These are phyloP conservation scores for Athene noctua DNA, from an alignment of 2,113 vertebrate genomes.

Conservation along the genomic window DNA sequence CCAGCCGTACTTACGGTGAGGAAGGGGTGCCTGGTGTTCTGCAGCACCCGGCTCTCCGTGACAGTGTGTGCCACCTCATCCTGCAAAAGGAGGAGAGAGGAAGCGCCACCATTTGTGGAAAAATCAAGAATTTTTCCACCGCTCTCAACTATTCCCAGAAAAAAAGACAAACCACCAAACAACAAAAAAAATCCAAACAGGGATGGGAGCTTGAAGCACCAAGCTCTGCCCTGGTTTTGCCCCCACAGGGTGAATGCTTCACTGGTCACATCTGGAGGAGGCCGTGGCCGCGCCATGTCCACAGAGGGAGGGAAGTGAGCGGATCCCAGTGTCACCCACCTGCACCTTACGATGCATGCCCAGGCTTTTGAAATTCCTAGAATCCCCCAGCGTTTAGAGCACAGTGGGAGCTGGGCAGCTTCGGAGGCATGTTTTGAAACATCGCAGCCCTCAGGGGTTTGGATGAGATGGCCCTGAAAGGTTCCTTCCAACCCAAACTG, in stretches of 20 bases:
- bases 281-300: rapidly evolving
- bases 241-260: rapidly evolving
- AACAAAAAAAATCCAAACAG: background rate
- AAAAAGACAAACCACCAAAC: background rate
- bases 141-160: background rate
- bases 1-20: conserved; percentile 78
- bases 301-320: background rate
- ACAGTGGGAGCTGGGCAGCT: no score
- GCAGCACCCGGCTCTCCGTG: conserved; percentile 93
- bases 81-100: conserved; percentile 46
- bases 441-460: background rate
- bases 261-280: rapidly evolving
- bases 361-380: background rate
- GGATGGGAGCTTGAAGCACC: background rate
- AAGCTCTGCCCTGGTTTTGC: background rate
- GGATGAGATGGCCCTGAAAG: background rate
- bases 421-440: rapidly evolving
- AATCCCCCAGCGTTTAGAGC: no score
- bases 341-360: rapidly evolving
- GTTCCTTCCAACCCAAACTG: background rate
- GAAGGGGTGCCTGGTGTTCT: conserved; percentile 94
- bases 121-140: background rate
- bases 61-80: conserved; percentile 97
- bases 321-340: background rate
- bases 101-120: background rate